A percentile compares a stretch with the other conserved stretches of the same genome.
Evolutionary conservation across 2,113 vertebrate species (phyloP).

Genomic region (Hippocampus barbouri): DNA sequence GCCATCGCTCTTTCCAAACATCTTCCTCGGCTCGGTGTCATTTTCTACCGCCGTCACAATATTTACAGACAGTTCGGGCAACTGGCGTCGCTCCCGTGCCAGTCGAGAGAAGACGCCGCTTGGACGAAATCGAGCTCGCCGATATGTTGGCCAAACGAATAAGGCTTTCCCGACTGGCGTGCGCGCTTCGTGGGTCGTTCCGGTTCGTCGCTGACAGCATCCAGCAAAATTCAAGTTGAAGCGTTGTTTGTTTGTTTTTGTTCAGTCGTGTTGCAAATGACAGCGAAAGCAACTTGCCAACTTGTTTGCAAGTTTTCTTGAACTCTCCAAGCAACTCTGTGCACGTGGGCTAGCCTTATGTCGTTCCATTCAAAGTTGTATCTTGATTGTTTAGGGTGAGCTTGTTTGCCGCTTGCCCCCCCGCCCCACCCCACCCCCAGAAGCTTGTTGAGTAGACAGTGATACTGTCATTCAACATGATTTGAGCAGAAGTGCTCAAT

Average conservation of each 20-base stretch:
- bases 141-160: constrained; percentile 73
- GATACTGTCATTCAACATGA: background rate
- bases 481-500: background rate
- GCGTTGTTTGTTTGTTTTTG: background rate
- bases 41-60: background rate
- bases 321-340: background rate
- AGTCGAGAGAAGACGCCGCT: constrained; percentile 31
- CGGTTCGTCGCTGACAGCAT: background rate
- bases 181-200: constrained; percentile 4
- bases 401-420: background rate
- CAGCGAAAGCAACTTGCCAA: background rate
- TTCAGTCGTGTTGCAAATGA: background rate
- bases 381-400: background rate
- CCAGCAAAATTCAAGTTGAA: constrained; percentile 2
- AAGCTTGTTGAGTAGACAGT: background rate
- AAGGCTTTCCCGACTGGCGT: constrained; percentile 34
- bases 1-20: background rate
- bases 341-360: background rate
- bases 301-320: background rate
- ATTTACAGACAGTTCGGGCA: constrained; percentile 10
- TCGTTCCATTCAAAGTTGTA: background rate
- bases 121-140: too few species aligned
- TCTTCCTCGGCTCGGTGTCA: background rate
- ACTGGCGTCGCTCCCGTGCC: background rate
- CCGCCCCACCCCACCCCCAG: too few species aligned